These are phyloP conservation scores for Virgularia gustaviana DNA, from an alignment of 92 coral and sea anemone genomes.

Conservation along the genomic window DNA sequence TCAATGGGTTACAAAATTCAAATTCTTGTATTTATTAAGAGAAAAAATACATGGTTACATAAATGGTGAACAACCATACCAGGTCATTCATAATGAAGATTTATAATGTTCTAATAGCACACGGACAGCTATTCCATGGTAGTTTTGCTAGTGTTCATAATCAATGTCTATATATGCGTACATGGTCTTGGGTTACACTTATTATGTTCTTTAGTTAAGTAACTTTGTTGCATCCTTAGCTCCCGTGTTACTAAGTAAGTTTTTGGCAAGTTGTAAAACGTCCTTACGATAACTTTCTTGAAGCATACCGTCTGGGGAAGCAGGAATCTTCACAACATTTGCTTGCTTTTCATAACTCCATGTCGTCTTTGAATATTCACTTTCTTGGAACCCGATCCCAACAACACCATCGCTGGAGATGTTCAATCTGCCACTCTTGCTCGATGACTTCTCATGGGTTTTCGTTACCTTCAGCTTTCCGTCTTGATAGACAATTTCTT, in stretches of 20 bases:
- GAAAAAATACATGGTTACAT: too few relatives aligned
- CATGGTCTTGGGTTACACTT: too few relatives aligned
- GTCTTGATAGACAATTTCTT: constrained; percentile 18
- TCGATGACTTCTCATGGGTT: background rate
- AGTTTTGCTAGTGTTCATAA: too few relatives aligned
- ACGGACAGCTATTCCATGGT: too few relatives aligned
- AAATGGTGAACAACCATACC: too few relatives aligned
- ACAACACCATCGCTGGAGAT: background rate
- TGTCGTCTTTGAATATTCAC: constrained; percentile 17
- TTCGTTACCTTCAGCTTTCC: background rate
- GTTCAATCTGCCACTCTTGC: background rate
- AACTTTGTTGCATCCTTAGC: too few relatives aligned
- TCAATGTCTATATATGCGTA: too few relatives aligned
- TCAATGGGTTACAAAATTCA: too few relatives aligned
- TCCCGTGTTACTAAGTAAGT: constrained; percentile 7
- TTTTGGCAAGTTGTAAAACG: background rate
- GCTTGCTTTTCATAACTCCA: constrained; percentile 14
- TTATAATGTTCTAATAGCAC: too few relatives aligned
- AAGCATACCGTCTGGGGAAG: constrained; percentile 18
- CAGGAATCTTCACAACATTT: constrained; percentile 17
- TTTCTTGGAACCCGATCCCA: constrained; percentile 8
- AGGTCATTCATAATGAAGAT: too few relatives aligned
- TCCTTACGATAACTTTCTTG: constrained; percentile 26
- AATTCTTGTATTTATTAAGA: too few relatives aligned
- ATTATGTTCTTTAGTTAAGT: too few relatives aligned